Base-by-base conservation (phyloP, 2,797 vertebrate genomes). In the Trematomus bernacchii region DNA sequence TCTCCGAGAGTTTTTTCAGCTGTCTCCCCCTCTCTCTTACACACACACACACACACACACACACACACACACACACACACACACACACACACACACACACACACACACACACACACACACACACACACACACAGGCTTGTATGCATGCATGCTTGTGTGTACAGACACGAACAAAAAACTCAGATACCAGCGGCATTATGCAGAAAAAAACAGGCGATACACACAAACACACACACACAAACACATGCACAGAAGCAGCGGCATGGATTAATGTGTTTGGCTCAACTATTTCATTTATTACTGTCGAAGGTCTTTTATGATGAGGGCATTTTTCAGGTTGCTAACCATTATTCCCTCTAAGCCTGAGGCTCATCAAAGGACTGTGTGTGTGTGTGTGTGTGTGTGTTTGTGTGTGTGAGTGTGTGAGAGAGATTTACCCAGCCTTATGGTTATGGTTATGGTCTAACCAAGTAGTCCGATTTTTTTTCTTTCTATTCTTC, bases 251-350 rank as follows among this genome's bases (percentile, higher is more conserved):
- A 69, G 19, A 74, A 42, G 58, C 73, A 66, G 62, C 27, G 62
- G 83, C 88, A 78, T 91, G 89, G 93, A 95, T 94, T 94, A 95
- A 95, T 95, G 93, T 91, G 91, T 92, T 93, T 91, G 87, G 85
- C 88, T 91, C 90, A 92, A 93, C 93, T 91, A 94, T 94, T 95
- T 94, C 93, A 95, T 95, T 95, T 94, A 94, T 95, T 94, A 94
- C 92, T 92, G 93, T 95, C 91, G 73, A 87, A 91, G 90, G 91
- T 90, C 93, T 95, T 95, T 95, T 95, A 91, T 94, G 93, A 95
- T 94, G 93, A 95, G 92, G 90, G 89, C 93, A 95, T 95, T 95
- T 94, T 94, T 95, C 93, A 96, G 93, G 93, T 94, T 95, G 89
- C 93, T 94, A 94, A 94, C 92, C 93, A 94, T 94, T 94, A 95